Evolutionary conservation across 2,113 vertebrate genomes (phyloP).

Genomic region (Perognathus longimembris): DNA sequence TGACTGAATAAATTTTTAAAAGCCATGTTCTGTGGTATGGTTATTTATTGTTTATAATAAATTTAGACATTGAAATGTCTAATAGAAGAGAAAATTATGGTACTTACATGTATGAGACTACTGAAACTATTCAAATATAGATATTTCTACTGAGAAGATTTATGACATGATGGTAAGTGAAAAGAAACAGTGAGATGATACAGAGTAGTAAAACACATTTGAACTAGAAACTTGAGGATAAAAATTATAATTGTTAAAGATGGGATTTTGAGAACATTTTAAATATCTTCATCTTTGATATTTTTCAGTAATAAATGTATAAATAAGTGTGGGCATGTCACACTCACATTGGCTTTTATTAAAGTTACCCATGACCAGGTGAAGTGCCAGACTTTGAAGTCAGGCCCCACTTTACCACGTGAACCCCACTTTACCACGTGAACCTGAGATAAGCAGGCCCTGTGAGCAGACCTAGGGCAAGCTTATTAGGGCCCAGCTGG

Average conservation of each 20-base stretch:
- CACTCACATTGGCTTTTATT: background rate
- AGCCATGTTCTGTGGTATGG: background rate
- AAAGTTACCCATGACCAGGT: background rate
- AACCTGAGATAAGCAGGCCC: no score
- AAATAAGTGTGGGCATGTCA: background rate
- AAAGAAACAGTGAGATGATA: background rate
- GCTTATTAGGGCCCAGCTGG: no score
- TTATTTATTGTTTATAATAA: conserved; percentile 10
- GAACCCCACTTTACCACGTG: no score
- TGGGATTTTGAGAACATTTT: conserved; percentile 34
- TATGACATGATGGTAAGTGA: background rate
- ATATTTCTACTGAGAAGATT: conserved; percentile 8
- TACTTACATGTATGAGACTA: background rate
- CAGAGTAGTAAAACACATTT: background rate
- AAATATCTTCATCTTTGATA: background rate
- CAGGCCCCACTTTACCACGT: no score
- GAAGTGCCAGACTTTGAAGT: no score
- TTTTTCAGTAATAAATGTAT: background rate
- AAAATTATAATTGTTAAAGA: background rate
- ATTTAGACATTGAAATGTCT: background rate
- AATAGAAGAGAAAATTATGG: background rate
- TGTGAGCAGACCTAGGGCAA: no score
- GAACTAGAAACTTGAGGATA: background rate
- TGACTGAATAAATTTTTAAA: background rate
- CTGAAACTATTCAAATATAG: background rate